These are phyloP conservation scores for Pandemis heparana DNA, from an alignment of 2,888 invertebrate genomes.

Conservation along the genomic window DNA sequence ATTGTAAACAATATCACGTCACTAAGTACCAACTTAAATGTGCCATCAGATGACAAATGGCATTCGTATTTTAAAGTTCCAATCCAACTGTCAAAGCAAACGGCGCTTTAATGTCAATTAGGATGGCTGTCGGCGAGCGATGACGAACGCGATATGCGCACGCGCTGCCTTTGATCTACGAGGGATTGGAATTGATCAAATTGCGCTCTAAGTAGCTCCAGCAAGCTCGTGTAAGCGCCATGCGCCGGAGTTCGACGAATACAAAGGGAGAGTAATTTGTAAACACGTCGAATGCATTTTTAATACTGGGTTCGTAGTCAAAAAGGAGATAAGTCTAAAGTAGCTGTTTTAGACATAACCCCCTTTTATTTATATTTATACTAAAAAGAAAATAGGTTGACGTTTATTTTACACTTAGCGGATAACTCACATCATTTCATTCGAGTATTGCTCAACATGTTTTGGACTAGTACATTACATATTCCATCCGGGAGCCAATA, in stretches of 20 bases:
- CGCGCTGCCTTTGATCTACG: constrained; percentile 36
- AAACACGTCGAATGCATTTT: background rate
- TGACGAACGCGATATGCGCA: constrained; percentile 38
- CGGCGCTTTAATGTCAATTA: constrained; percentile 30
- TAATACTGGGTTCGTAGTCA: too few species aligned
- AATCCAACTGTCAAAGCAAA: constrained; percentile 26
- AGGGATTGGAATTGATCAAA: constrained; percentile 31
- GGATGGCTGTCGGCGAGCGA: constrained; percentile 38
- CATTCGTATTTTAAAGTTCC: constrained; percentile 11
- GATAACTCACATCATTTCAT: too few species aligned
- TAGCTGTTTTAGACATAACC: too few species aligned
- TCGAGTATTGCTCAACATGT: too few species aligned
- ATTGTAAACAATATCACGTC: too few species aligned
- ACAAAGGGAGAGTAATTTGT: background rate
- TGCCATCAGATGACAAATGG: constrained; percentile 13
- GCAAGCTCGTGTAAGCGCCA: constrained; percentile 4
- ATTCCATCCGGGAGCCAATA: too few species aligned
- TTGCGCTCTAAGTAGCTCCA: background rate
- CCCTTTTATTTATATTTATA: too few species aligned
- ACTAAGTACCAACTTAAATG: background rate
- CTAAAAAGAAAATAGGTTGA: too few species aligned
- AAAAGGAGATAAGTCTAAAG: too few species aligned
- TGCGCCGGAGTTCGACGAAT: background rate
- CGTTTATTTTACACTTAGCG: too few species aligned
- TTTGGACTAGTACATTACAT: too few species aligned